Percentiles rank a stretch among this genome's conserved stretches.
phyloP scores from a whole-genome alignment of 2,797 vertebrate species.

The Pelodytes ibericus region DNA sequence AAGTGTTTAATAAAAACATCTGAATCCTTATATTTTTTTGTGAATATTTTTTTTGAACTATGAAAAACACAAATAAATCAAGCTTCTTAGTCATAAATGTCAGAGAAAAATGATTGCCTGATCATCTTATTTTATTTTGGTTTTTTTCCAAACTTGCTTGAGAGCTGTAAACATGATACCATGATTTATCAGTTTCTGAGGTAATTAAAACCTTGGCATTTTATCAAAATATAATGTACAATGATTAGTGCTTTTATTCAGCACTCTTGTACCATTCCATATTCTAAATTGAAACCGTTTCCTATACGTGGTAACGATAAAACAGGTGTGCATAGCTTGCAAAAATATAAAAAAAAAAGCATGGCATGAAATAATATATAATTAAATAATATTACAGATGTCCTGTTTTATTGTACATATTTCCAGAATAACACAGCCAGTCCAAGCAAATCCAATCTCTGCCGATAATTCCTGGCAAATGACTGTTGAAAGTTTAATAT shows the following conservation, averaged over 20 bases:
- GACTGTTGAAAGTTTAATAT: not conserved
- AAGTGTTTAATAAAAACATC: no score
- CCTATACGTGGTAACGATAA: slow-evolving; percentile 73
- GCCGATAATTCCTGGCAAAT: not conserved
- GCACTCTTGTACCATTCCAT: slow-evolving; percentile 71
- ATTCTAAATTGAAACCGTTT: slow-evolving; percentile 73
- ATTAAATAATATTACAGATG: not conserved
- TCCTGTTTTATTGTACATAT: slow-evolving; percentile 3
- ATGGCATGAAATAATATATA: not conserved
- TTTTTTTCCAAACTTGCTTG: no score
- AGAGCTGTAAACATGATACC: slow-evolving; percentile 71
- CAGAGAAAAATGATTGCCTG: no score
- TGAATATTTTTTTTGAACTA: no score
- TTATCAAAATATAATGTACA: slow-evolving; percentile 78
- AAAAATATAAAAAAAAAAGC: slow-evolving; percentile 32
- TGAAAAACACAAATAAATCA: no score
- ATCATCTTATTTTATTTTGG: no score
- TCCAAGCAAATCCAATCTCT: not conserved
- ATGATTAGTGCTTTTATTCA: slow-evolving; percentile 85
- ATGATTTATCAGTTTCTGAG: slow-evolving; percentile 81
- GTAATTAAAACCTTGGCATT: slow-evolving; percentile 78
- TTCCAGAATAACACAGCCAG: not conserved
- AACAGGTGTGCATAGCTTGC: slow-evolving; percentile 71
- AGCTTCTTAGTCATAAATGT: no score
- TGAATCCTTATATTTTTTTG: no score